A percentile compares a stretch with the other conserved stretches of the same genome.
Evolutionary conservation across 2,113 vertebrate genomes (phyloP).

Genomic region (Semicossyphus pulcher): DNA sequence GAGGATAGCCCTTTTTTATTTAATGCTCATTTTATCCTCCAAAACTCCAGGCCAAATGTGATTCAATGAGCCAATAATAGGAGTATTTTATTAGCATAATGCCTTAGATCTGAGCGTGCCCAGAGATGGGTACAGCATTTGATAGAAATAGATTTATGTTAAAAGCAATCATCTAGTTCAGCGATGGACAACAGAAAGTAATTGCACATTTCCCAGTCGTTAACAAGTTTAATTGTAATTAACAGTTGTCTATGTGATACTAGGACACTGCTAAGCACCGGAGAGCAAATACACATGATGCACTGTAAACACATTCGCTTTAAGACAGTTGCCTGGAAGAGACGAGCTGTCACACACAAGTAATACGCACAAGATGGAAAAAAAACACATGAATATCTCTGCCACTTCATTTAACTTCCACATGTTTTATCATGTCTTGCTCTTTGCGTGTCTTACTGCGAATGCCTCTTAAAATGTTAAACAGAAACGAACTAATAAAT

Average conservation of each 20-base stretch:
- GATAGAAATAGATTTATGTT: slow-evolving; percentile 39
- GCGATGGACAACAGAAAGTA: slow-evolving; percentile 24
- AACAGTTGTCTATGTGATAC: slow-evolving; percentile 6
- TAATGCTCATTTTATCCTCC: slow-evolving; percentile 67
- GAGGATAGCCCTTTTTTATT: slow-evolving; percentile 58
- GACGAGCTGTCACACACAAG: not conserved
- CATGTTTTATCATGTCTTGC: slow-evolving; percentile 34
- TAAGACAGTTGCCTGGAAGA: not conserved
- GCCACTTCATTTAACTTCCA: slow-evolving; percentile 31
- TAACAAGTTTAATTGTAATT: slow-evolving; percentile 29
- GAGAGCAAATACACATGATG: not conserved
- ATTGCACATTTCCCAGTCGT: slow-evolving; percentile 17
- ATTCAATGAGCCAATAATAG: slow-evolving; percentile 58
- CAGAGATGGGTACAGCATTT: slow-evolving; percentile 18
- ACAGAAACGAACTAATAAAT: slow-evolving; percentile 60
- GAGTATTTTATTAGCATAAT: slow-evolving; percentile 60
- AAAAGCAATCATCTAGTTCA: slow-evolving; percentile 29
- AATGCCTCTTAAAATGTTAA: slow-evolving; percentile 63
- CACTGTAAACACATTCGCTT: not conserved
- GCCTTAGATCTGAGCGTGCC: slow-evolving; percentile 36
- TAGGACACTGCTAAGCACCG: not conserved
- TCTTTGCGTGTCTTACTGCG: slow-evolving; percentile 34
- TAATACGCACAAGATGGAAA: not conserved
- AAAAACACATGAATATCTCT: not conserved
- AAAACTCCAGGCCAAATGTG: slow-evolving; percentile 66